Base-by-base conservation (phyloP, 2,113 vertebrate genomes). In the Strigops habroptila region DNA sequence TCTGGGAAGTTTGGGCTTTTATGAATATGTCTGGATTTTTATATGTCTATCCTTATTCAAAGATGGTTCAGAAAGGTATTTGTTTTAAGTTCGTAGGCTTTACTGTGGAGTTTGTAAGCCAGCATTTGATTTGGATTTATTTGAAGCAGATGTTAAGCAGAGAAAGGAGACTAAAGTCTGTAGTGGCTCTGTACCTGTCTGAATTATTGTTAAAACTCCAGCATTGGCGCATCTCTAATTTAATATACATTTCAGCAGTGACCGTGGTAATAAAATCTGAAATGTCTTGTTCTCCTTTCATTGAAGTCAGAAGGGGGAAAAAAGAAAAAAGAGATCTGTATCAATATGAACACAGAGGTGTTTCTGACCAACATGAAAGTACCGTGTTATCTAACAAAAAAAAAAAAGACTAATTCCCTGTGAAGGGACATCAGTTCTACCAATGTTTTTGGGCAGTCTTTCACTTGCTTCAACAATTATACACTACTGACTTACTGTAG, bases 221-320 rank as follows among this genome's bases (percentile, higher is more conserved):
- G 75, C 53, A 65, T 25, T 69, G 51, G 37, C 49, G 82, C 44
- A 68, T 86, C 53, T 88, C 70, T 93, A 91, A 95, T 96, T 89
- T 88, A 91, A 93, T 90, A 62, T 24, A 68, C 8, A 1, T 94
- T 92, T 93, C 88, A 92, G 44, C 37, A 82, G 49, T 74, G 65
- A 52, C 73, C 16, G 1, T 62, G 79, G 37, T 79, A 90, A 95
- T 96, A 86, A 90, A 93, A 95, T 90, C 87, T 93, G 77, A 95
- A 96, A 94, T 71, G 65, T 30, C 48, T 95, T 7, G 0, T 95
- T 93, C 79, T 88, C 64, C 31, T 88, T 95, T 89, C 70, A 82
- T 93, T 95, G 69, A 78, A 92, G 33, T 76, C 62, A 76, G 49
- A 86, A 90, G 7, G 68, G 33, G 19, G 25, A 6, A 16, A n/a